Evolutionary conservation across 2,797 vertebrate genomes (phyloP).

Genomic region (Acanthurus lineatus): DNA sequence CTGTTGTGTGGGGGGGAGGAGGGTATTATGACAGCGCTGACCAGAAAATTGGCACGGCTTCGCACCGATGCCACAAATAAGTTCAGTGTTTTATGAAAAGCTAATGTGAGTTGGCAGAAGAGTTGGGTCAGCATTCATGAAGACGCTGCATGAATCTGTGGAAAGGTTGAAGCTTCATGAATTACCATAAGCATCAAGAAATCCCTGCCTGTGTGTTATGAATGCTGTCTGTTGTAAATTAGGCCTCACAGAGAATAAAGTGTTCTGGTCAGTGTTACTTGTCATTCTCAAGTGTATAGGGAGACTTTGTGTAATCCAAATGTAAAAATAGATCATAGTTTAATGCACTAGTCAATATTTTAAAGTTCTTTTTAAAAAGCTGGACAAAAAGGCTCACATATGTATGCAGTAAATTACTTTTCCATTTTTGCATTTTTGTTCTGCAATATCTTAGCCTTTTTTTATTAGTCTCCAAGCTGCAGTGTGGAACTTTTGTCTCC

Average conservation of each 20-base stretch:
- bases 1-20: neutral
- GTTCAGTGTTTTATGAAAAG: constrained; percentile 44
- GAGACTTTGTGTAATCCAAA: neutral
- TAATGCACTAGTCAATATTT: neutral
- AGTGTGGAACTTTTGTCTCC: neutral
- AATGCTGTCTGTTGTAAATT: constrained; percentile 48
- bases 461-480: neutral
- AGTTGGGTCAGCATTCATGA: constrained; percentile 44
- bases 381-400: neutral
- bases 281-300: constrained; percentile 17
- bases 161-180: constrained; percentile 36
- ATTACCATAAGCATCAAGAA: constrained; percentile 37
- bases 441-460: neutral
- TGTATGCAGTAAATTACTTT: neutral
- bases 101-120: constrained; percentile 57
- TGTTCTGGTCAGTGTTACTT: constrained; percentile 9
- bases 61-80: constrained; percentile 57
- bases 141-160: constrained; percentile 19
- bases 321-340: neutral
- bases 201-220: constrained; percentile 24
- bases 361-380: neutral
- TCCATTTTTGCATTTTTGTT: neutral
- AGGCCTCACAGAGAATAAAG: constrained; percentile 28
- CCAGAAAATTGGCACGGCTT: constrained; percentile 56
- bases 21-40: constrained; percentile 57